These are phyloP conservation scores for Pentamera pediparva DNA, from an alignment of 53 echinoderm and acorn worm genomes.

Conservation along the genomic window DNA sequence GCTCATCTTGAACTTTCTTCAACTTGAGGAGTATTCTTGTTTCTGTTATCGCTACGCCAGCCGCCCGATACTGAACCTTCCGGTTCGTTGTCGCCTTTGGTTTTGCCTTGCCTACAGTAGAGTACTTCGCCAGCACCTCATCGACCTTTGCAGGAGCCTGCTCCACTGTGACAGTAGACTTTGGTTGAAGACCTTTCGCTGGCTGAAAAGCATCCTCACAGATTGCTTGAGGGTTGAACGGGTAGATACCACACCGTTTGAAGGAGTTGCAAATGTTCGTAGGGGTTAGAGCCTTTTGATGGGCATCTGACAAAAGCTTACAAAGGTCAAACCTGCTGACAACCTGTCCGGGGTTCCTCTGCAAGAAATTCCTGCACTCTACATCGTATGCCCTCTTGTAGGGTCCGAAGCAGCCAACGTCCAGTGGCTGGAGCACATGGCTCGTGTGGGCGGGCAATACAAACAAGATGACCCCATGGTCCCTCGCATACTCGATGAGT, in stretches of 20 bases:
- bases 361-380: constrained; percentile 20
- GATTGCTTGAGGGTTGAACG: neutral
- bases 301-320: constrained; percentile 23
- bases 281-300: constrained; percentile 16
- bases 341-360: neutral
- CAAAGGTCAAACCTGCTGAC: constrained; percentile 15
- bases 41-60: too few species aligned
- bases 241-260: constrained; percentile 23
- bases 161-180: neutral
- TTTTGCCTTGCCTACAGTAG: neutral
- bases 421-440: too few species aligned
- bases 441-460: too few species aligned
- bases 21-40: too few species aligned
- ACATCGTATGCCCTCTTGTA: constrained; percentile 26
- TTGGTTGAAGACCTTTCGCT: neutral
- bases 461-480: constrained; percentile 13
- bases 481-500: constrained; percentile 24
- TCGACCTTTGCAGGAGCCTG: neutral
- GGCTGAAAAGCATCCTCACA: neutral
- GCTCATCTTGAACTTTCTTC: too few species aligned
- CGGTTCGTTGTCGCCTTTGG: too few species aligned
- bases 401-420: too few species aligned
- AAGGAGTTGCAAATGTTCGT: constrained; percentile 5
- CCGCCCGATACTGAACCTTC: too few species aligned
- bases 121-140: neutral